Base-by-base conservation (phyloP, 2,113 vertebrate genomes). In the Nicator chloris region DNA sequence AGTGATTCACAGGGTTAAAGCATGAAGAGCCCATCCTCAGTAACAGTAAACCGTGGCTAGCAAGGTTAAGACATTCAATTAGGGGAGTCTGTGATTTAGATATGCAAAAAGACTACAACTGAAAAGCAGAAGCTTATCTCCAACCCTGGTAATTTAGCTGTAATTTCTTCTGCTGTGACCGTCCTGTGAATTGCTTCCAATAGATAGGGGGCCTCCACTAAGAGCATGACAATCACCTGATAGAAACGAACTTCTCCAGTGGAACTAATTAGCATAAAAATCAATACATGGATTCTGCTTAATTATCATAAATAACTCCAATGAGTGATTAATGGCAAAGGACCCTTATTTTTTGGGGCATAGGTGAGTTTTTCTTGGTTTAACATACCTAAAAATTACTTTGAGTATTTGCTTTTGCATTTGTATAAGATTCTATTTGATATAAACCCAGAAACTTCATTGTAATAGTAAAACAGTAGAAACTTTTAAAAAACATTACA, bases 71-170 rank as follows among this genome's bases (percentile, higher is more conserved):
- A 64, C 20, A 40, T 68, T 89, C 79, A 81, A 70, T 87, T 89
- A 91, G 28, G 24, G 15, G 42, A 78, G 4, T 49, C 21, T 68
- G 33, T 65, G 82, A 73, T 81, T 93, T 86, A 93, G 84, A 57
- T 64, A 77, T 40, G 45, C 49, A 42, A 49, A 56, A 82, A 51
- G 44, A 78, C 73, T 71, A 59, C 65, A 73, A 81, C 6, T 57
- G 69, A 89, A 91, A 70, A 84, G n/a, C 17, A 22, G 69, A 20
- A 77, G 40, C 76, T 92, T 94, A 92, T 94, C 86, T 86, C 54
- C 83, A 73, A 22, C 1, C 2, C 39, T 51, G 28, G 28, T 53
- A 77, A 88, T 92, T 86, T 47, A 88, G 63, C 72, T 49, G 27
- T 47, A 68, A 80, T 65, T 93, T 90, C 86, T 85, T 60, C 59